Evolutionary conservation across 2,888 invertebrate genomes (phyloP).

Genomic region (Microchrysa polita): DNA sequence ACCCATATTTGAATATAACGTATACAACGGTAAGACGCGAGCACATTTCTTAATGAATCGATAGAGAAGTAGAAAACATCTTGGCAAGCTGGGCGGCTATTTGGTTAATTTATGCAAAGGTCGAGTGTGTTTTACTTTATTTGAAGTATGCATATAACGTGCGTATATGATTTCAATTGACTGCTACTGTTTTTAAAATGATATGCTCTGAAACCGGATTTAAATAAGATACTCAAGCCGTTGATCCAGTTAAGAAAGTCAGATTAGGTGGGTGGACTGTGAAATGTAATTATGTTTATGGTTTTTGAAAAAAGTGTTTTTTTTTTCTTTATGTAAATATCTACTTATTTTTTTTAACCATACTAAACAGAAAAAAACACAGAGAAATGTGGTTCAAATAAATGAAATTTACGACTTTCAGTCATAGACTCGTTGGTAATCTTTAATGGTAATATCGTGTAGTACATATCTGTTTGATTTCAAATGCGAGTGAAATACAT

Average conservation of each 20-base stretch:
- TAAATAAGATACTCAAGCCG: constrained; percentile 3
- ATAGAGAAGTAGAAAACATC: constrained; percentile 14
- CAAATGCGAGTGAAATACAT: too few relatives aligned
- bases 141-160: not conserved
- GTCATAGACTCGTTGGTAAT: too few relatives aligned
- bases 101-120: constrained; percentile 37
- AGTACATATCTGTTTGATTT: too few relatives aligned
- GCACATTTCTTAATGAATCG: constrained; percentile 12
- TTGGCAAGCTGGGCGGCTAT: constrained; percentile 19
- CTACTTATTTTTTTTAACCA: too few relatives aligned
- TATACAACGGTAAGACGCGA: not conserved
- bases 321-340: too few relatives aligned
- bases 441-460: too few relatives aligned
- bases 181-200: constrained; percentile 29
- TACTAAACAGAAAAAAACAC: too few relatives aligned
- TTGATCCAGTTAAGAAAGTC: constrained; percentile 23
- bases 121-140: constrained; percentile 30
- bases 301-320: too few relatives aligned
- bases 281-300: too few relatives aligned
- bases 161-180: constrained; percentile 4
- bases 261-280: constrained; percentile 8
- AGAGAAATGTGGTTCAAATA: too few relatives aligned
- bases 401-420: too few relatives aligned
- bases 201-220: constrained; percentile 8
- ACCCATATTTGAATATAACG: constrained; percentile 20